phyloP scores from a whole-genome alignment of 2,113 vertebrate genomes.

The Anoplopoma fimbria region DNA sequence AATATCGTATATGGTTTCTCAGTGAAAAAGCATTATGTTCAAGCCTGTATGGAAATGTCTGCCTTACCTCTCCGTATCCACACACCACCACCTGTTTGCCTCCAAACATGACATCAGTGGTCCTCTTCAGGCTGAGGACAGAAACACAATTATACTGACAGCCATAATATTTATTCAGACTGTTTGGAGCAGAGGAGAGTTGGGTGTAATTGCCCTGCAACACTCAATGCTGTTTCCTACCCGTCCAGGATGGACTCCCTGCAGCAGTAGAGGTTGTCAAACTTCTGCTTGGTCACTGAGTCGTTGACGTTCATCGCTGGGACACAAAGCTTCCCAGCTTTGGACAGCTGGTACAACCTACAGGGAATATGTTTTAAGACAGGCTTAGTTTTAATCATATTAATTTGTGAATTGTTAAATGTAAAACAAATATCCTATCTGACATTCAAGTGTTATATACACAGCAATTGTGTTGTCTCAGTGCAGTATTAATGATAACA shows the following conservation, averaged over 20 bases:
- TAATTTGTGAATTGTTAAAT: not conserved
- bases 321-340: constrained; percentile 95
- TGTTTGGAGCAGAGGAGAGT: not conserved
- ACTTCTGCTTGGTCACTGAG: constrained; percentile 98
- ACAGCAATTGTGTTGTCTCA: not conserved
- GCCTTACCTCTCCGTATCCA: constrained; percentile 95
- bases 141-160: constrained; percentile 4
- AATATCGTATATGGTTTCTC: not conserved
- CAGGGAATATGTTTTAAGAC: not conserved
- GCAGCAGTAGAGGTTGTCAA: constrained; percentile 99
- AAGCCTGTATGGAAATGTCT: not conserved
- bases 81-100: constrained; percentile 99
- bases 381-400: not conserved
- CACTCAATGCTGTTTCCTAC: constrained; percentile 68
- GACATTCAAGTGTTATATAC: not conserved
- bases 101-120: constrained; percentile 99
- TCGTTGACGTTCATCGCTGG: constrained; percentile 99
- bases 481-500: not conserved
- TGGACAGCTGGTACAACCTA: constrained; percentile 97
- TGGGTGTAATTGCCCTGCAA: not conserved
- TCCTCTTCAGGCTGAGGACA: constrained; percentile 91
- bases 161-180: constrained; percentile 8
- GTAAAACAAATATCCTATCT: not conserved
- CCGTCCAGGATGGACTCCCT: constrained; percentile 96
- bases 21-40: not conserved